Evolutionary conservation across 2,113 vertebrate genomes (phyloP).

Genomic region (Oncorhynchus masou): DNA sequence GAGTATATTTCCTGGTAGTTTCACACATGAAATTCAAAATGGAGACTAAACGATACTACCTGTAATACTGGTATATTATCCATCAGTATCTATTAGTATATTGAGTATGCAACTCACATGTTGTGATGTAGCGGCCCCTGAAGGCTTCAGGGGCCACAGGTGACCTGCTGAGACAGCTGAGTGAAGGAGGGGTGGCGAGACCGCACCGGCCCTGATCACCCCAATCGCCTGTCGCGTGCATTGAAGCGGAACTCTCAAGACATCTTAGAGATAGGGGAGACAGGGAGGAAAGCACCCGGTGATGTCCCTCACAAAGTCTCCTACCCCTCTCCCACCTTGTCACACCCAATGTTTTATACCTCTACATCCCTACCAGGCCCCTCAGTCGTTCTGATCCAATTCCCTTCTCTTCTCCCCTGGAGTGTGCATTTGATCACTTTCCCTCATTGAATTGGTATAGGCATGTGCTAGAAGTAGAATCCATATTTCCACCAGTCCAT

Average conservation of each 20-base stretch:
- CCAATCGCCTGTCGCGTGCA: constrained; percentile 27
- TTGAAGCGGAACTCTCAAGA: constrained; percentile 64
- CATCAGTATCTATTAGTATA: not conserved
- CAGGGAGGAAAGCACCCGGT: constrained; percentile 65
- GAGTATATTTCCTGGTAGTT: too few species aligned
- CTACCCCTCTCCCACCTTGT: constrained; percentile 60
- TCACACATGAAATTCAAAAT: not conserved
- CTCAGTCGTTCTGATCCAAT: not conserved
- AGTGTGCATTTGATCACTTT: too few species aligned
- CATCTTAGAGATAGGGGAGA: constrained; percentile 34
- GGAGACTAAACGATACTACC: constrained; percentile 17
- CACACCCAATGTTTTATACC: constrained; percentile 46
- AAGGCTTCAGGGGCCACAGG: constrained; percentile 6
- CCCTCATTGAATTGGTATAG: not conserved
- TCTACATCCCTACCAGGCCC: constrained; percentile 7
- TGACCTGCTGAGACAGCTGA: constrained; percentile 73
- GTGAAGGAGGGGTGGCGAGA: constrained; percentile 68
- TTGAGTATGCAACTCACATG: constrained; percentile 16
- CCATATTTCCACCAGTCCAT: not conserved
- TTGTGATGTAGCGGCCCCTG: constrained; percentile 21
- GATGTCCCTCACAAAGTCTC: constrained; percentile 43
- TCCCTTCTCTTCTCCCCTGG: too few species aligned
- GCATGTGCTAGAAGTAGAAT: not conserved
- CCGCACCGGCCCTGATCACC: constrained; percentile 66
- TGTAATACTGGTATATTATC: constrained; percentile 4